Percentiles rank a stretch among this genome's conserved stretches.
Conservation (phyloP, 2,888 invertebrate species). For the Drosophila hamatofila region DNA sequence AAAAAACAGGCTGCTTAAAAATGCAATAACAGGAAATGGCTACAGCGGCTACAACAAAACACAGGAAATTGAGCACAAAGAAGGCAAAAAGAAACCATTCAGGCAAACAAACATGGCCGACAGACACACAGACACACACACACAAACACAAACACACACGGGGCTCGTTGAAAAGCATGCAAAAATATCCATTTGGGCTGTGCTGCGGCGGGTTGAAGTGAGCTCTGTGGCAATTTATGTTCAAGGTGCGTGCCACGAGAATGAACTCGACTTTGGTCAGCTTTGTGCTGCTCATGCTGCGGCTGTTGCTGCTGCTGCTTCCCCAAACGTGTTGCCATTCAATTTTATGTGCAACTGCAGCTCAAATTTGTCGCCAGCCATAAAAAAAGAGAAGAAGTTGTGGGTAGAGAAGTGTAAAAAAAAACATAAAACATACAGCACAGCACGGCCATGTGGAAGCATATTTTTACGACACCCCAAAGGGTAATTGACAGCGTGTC, state of each 20-base stretch:
- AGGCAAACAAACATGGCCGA: slow-evolving; percentile 73
- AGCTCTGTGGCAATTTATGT: slow-evolving; percentile 68
- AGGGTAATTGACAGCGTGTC: slow-evolving; percentile 68
- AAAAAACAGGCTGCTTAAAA: slow-evolving; percentile 66
- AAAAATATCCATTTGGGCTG: slow-evolving; percentile 37
- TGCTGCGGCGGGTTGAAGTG: background rate
- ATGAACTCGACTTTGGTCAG: slow-evolving; percentile 56
- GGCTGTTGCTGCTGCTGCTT: slow-evolving; percentile 14
- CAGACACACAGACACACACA: slow-evolving; percentile 34
- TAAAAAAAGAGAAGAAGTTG: slow-evolving; percentile 21
- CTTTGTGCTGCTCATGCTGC: slow-evolving; percentile 3
- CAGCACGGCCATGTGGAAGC: slow-evolving; percentile 54
- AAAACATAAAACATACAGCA: slow-evolving; percentile 36
- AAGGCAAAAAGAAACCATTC: slow-evolving; percentile 39
- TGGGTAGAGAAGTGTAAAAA: slow-evolving; percentile 14
- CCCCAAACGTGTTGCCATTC: slow-evolving; percentile 74
- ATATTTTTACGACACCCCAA: slow-evolving; percentile 78
- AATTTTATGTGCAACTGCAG: slow-evolving; percentile 75
- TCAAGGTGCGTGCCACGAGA: slow-evolving; percentile 76
- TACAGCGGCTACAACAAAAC: slow-evolving; percentile 66
- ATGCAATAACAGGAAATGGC: slow-evolving; percentile 80
- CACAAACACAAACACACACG: slow-evolving; percentile 14
- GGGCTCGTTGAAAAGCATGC: slow-evolving; percentile 53
- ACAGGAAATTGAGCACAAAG: slow-evolving; percentile 78
- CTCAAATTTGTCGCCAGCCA: slow-evolving; percentile 55